Percentiles rank a stretch among this genome's conserved stretches.
Evolutionary conservation across 2,888 invertebrate genomes (phyloP).

Genomic region (Zygogramma bicolorata): DNA sequence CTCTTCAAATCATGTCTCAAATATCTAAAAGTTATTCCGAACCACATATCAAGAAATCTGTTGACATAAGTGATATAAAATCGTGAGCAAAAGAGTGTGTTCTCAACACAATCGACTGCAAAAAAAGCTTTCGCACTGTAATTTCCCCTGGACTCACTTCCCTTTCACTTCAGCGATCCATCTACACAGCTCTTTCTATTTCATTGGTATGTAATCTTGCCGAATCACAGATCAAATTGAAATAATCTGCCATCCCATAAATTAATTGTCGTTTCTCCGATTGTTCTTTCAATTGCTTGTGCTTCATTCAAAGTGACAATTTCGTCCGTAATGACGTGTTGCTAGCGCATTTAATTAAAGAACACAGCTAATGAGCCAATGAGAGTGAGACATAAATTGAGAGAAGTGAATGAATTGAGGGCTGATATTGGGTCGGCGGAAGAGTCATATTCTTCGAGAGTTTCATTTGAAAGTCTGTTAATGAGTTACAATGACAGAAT

Average conservation of each 20-base stretch:
- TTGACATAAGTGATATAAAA: too few relatives aligned
- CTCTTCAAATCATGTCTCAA: too few relatives aligned
- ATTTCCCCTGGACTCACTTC: not conserved
- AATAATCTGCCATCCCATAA: not conserved
- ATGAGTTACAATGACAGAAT: not conserved
- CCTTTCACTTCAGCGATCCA: not conserved
- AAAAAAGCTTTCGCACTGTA: too few relatives aligned
- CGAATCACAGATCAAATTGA: constrained; percentile 5
- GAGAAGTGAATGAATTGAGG: constrained; percentile 26
- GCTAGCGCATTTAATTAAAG: constrained; percentile 5
- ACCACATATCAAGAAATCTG: too few relatives aligned
- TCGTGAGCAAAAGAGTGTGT: too few relatives aligned
- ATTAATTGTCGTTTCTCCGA: constrained; percentile 10
- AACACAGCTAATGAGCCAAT: constrained; percentile 11
- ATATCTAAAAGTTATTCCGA: too few relatives aligned
- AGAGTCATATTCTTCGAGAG: constrained; percentile 25
- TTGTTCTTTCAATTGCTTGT: not conserved
- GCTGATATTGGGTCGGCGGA: constrained; percentile 23
- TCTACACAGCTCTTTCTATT: not conserved
- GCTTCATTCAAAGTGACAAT: constrained; percentile 10
- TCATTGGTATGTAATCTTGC: not conserved
- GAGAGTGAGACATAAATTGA: constrained; percentile 28
- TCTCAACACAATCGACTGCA: too few relatives aligned
- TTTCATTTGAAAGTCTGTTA: not conserved
- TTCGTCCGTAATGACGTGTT: constrained; percentile 16